Evolutionary conservation across 2,888 invertebrate genomes (phyloP), one percentile per base, ranked within the genome.

Genomic region (Andrena hattorfiana): DNA sequence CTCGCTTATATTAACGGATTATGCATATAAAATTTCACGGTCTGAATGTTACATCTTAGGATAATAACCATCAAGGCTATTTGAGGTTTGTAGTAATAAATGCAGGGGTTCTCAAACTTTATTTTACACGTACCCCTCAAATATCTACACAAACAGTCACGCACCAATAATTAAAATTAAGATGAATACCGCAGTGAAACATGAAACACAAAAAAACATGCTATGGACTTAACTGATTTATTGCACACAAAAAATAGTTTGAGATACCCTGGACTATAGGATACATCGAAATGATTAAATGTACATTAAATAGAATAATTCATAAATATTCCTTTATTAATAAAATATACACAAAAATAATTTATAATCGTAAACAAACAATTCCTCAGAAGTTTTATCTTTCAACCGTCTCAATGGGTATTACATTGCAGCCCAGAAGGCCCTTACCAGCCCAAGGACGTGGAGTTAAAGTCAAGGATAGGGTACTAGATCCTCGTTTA

Each of bases 381-480:
- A 1, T 30, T 10, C 60, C 8, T 42, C 6, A 32, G 10, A 64
- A 32, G 10, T 10, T 90, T 92, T 92, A 94, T 92, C 94, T 92
- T 85, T 94, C 94, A 64, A 94, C 92, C 82, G 82, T 83, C 87
- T 95, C 95, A 54, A 95, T 76, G 2, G 95, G 94, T 54, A 96
- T 93, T 87, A 97, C 95, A 90, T 96, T 96, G 92, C 96, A 97
- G 2, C 97, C 98, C 48, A 98, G 95, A 73, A 98, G 94, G 0
- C 97, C 97, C 77, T 96, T 96, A 68, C 98, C 98, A 83, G 94
- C 94, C 98, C 98, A 98, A 10, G 95, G 95, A 85, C 96, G 95
- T 0, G 98, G 98, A 13, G 96, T 95, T 68, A 98, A 94, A 4
- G 95, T 94, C 59, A 97, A 89, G 72, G 95, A 95, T 8, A 96